Evolutionary conservation across 2,113 vertebrate genomes (phyloP).

Genomic region (Synodontis membranacea): DNA sequence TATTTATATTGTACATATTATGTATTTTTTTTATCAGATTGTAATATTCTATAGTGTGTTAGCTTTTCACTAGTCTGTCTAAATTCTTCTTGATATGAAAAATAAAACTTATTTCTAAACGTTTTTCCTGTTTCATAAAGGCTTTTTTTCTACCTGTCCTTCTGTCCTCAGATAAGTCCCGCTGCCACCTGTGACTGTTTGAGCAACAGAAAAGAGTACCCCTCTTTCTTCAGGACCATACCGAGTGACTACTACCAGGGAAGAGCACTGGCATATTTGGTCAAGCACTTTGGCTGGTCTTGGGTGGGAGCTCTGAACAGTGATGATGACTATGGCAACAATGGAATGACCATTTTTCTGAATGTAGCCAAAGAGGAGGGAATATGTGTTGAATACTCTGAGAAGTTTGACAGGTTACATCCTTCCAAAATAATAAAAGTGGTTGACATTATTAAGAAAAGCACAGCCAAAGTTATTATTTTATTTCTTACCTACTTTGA

Average conservation of each 20-base stretch:
- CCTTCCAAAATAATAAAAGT: slow-evolving; percentile 65
- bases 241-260: slow-evolving; percentile 71
- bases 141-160: background rate
- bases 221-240: slow-evolving; percentile 74
- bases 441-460: slow-evolving; percentile 64
- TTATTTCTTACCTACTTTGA: slow-evolving; percentile 70
- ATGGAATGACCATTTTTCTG: slow-evolving; percentile 72
- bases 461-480: slow-evolving; percentile 69
- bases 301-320: slow-evolving; percentile 74
- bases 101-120: no score
- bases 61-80: no score
- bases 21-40: no score
- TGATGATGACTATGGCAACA: slow-evolving; percentile 74
- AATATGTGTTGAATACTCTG: slow-evolving; percentile 70
- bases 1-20: no score
- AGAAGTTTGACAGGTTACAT: slow-evolving; percentile 66
- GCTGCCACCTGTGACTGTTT: slow-evolving; percentile 73
- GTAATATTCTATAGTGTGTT: no score
- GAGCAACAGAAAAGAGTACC: slow-evolving; percentile 66
- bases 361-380: slow-evolving; percentile 64
- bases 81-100: no score
- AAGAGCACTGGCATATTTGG: slow-evolving; percentile 64
- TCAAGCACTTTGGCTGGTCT: slow-evolving; percentile 73
- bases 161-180: slow-evolving; percentile 68
- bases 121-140: no score